Percentiles rank a stretch among this genome's conserved stretches.
These are phyloP conservation scores for Alca torda DNA, from an alignment of 2,797 vertebrate genomes.

Conservation along the genomic window DNA sequence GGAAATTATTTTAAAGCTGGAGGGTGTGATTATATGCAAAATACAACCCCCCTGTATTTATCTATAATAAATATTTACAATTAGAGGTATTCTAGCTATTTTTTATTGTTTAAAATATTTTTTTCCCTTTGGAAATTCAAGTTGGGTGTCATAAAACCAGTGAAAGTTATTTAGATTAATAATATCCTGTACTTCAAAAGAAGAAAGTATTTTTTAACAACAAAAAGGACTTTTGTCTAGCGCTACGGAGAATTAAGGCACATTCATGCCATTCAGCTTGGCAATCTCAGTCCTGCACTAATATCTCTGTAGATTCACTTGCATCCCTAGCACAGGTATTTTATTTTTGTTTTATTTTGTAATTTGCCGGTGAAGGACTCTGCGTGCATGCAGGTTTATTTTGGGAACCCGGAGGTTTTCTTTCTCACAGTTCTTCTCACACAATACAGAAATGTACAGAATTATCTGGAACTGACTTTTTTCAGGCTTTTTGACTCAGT, in stretches of 20 bases:
- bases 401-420: background rate
- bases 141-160: background rate
- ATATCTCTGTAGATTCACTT: background rate
- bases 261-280: background rate
- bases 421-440: background rate
- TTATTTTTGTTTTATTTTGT: background rate
- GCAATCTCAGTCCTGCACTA: background rate
- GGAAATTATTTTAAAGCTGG: background rate
- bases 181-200: background rate
- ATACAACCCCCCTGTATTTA: background rate
- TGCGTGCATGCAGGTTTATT: accelerated
- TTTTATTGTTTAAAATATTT: background rate
- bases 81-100: background rate
- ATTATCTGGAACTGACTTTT: background rate
- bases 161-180: background rate
- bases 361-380: background rate
- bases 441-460: background rate
- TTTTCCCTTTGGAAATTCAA: background rate
- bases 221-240: background rate
- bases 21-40: background rate
- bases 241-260: background rate
- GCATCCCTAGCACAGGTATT: background rate
- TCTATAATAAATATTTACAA: background rate
- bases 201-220: background rate
- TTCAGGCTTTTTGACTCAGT: background rate